Evolutionary conservation across 2,113 vertebrate species (phyloP).

Genomic region (Carassius gibelio): DNA sequence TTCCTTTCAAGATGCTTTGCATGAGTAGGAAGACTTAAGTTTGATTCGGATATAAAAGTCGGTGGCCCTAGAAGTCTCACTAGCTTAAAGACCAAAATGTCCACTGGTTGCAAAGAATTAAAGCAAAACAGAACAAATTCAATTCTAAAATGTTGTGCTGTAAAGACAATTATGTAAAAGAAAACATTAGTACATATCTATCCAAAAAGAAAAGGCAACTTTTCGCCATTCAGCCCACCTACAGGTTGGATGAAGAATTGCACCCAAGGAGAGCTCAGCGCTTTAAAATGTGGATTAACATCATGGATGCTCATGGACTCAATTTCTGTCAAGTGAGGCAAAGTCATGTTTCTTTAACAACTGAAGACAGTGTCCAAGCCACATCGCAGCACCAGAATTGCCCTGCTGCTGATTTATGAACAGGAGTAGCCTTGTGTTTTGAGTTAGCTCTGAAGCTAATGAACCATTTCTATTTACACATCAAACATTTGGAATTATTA

Average conservation of each 20-base stretch:
- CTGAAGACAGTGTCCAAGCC: not conserved
- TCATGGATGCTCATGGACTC: not conserved
- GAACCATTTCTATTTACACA: not conserved
- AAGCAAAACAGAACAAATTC: not conserved
- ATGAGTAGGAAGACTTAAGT: slow-evolving; percentile 72
- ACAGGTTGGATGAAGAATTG: not conserved
- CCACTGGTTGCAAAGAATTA: slow-evolving; percentile 15
- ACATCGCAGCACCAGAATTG: slow-evolving; percentile 10
- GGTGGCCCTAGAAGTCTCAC: too few species aligned
- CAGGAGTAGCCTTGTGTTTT: not conserved
- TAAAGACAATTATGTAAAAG: not conserved
- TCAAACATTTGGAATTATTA: not conserved
- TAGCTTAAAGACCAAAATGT: slow-evolving; percentile 16
- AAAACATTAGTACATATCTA: not conserved
- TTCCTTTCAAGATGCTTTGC: slow-evolving; percentile 38
- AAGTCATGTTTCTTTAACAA: not conserved
- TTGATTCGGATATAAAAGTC: slow-evolving; percentile 20
- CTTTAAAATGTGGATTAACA: not conserved
- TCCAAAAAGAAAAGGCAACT: not conserved
- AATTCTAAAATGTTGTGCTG: not conserved
- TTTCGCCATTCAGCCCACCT: not conserved
- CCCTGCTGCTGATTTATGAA: slow-evolving; percentile 2
- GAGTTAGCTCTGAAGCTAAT: not conserved
- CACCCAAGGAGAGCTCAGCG: slow-evolving; percentile 27
- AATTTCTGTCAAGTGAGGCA: not conserved